These are phyloP conservation scores for Matsumyia berberina DNA, from an alignment of 2,888 invertebrate genomes.

Conservation along the genomic window DNA sequence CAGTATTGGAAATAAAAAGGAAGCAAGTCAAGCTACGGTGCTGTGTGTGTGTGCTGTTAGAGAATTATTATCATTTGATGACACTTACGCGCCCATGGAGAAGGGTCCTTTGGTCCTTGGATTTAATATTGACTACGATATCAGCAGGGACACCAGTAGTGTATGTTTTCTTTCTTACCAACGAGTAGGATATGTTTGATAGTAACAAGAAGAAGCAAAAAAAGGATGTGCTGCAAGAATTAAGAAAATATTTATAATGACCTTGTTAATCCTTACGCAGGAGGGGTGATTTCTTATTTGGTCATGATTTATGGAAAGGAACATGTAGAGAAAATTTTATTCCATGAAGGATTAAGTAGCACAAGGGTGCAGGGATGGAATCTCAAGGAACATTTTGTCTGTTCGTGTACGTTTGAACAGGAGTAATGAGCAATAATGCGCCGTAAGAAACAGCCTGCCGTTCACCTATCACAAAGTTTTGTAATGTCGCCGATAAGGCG, in stretches of 20 bases:
- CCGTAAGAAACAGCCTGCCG: no score
- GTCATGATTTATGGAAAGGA: slow-evolving; percentile 21
- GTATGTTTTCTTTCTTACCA: slow-evolving; percentile 8
- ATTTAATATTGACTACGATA: slow-evolving; percentile 30
- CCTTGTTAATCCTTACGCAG: slow-evolving; percentile 36
- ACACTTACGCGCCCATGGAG: slow-evolving; percentile 44
- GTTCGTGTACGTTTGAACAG: no score
- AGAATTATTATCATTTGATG: slow-evolving; percentile 79
- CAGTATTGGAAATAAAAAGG: slow-evolving; percentile 6
- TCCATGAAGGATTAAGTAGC: no score
- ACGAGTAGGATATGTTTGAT: background rate
- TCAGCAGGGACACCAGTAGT: slow-evolving; percentile 1
- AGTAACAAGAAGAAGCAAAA: background rate
- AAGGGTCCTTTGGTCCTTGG: background rate
- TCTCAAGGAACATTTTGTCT: no score
- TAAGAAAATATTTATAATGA: slow-evolving; percentile 47
- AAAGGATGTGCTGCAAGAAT: background rate
- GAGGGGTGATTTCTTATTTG: slow-evolving; percentile 23
- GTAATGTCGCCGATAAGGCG: no score
- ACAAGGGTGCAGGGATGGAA: no score
- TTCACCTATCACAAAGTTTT: no score
- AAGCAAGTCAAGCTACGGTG: background rate
- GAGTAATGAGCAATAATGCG: no score
- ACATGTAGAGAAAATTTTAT: background rate
- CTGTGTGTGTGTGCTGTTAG: slow-evolving; percentile 50